phyloP scores from a whole-genome alignment of 2,113 vertebrate species.

The Callipepla californica region DNA sequence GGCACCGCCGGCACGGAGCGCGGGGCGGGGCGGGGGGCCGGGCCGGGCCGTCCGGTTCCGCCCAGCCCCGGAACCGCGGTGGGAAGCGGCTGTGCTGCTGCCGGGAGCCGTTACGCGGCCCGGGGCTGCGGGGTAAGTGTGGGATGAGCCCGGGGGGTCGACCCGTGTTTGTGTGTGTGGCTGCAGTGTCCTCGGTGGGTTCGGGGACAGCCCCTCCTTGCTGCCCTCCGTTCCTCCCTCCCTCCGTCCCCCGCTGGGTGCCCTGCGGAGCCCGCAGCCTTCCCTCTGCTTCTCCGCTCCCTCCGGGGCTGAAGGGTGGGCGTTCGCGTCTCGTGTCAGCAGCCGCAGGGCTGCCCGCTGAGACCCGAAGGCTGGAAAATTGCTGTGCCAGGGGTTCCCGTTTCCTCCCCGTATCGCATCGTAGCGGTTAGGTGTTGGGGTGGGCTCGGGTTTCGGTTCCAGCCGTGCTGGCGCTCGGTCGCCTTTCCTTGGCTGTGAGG shows the following conservation, averaged over 20 bases:
- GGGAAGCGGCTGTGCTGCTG: not conserved
- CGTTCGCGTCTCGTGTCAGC: not conserved
- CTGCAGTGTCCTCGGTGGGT: not conserved
- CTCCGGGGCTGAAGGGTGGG: too few relatives aligned
- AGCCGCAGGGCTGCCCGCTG: not conserved
- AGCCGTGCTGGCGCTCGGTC: too few relatives aligned
- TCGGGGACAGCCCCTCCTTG: not conserved
- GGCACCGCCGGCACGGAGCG: too few relatives aligned
- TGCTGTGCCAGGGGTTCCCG: not conserved
- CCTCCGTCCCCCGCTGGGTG: not conserved
- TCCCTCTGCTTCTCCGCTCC: not conserved
- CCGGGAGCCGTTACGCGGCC: not conserved
- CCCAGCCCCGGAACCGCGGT: not conserved
- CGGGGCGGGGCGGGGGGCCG: not conserved
- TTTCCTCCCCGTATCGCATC: not conserved
- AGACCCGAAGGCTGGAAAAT: not conserved
- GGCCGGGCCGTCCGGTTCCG: not conserved
- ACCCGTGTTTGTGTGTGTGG: too few relatives aligned
- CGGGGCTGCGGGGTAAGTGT: not conserved
- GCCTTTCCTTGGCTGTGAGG: not conserved
- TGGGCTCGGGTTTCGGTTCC: constrained; percentile 19
- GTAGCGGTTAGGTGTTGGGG: not conserved
- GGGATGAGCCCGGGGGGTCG: not conserved
- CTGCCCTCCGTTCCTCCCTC: too few relatives aligned
- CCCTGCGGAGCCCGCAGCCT: not conserved